phyloP scores from a whole-genome alignment of 2,797 vertebrate genomes.

The Setipinna tenuifilis region DNA sequence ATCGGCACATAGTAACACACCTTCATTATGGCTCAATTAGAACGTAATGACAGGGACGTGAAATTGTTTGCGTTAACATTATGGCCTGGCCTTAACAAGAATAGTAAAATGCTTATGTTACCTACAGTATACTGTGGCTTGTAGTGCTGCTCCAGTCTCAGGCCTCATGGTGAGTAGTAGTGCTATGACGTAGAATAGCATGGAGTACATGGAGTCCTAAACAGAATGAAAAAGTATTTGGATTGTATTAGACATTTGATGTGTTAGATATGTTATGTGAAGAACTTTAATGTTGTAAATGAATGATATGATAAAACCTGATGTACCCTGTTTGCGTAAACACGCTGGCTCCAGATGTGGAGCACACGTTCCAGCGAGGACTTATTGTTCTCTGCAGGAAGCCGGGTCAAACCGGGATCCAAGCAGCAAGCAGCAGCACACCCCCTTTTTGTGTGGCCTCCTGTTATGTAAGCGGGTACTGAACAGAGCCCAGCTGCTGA shows the following conservation, averaged over 20 bases:
- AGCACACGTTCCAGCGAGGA: neutral
- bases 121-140: too few species aligned
- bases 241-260: too few species aligned
- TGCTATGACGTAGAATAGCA: too few species aligned
- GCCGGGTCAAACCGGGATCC: conserved; percentile 3
- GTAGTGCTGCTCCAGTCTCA: too few species aligned
- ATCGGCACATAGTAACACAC: conserved; percentile 4
- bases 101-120: neutral
- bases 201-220: too few species aligned
- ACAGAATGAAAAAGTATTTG: too few species aligned
- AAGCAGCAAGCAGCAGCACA: neutral
- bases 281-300: too few species aligned
- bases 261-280: too few species aligned
- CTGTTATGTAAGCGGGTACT: conserved; percentile 10
- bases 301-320: neutral
- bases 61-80: neutral
- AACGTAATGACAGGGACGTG: neutral
- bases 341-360: neutral
- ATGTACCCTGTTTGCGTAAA: neutral
- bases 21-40: neutral
- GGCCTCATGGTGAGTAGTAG: too few species aligned
- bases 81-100: neutral
- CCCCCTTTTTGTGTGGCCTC: neutral
- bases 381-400: neutral
- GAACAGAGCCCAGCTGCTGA: conserved; percentile 21